These are phyloP conservation scores for Aleiodes sp. DNA, from an alignment of 1,140 invertebrate genomes.

Conservation along the genomic window DNA sequence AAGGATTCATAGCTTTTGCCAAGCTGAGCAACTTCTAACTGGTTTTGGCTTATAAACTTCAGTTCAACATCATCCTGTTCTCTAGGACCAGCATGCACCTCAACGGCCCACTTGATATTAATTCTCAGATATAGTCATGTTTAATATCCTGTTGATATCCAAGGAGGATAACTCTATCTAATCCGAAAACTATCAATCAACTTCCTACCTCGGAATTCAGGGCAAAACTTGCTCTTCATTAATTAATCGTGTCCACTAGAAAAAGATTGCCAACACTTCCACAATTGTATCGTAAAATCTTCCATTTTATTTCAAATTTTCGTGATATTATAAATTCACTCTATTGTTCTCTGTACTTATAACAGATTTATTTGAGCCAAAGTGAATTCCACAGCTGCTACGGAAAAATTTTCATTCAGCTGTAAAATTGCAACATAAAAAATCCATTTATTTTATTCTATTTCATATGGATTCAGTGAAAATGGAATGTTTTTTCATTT, in stretches of 20 bases:
- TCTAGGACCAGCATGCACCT: neutral
- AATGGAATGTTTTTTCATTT: conserved; percentile 13
- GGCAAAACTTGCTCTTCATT: too few species aligned
- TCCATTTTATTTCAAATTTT: too few species aligned
- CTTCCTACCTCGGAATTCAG: too few species aligned
- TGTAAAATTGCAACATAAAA: neutral
- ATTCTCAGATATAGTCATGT: neutral
- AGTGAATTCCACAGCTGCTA: neutral
- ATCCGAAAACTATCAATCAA: too few species aligned
- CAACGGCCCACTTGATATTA: neutral
- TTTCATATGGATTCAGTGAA: neutral
- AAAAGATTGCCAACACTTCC: too few species aligned
- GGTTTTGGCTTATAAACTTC: conserved; percentile 27
- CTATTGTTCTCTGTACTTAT: too few species aligned
- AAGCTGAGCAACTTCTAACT: conserved; percentile 19
- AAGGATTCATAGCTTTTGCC: conserved; percentile 12
- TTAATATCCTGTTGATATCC: too few species aligned
- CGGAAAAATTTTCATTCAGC: neutral
- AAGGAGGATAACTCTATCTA: too few species aligned
- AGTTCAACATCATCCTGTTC: neutral
- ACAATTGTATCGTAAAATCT: too few species aligned
- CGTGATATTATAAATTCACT: too few species aligned
- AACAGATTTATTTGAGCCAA: too few species aligned
- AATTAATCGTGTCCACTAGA: too few species aligned
- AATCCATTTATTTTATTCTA: neutral